Evolutionary conservation across 2,888 invertebrate genomes (phyloP), one percentile per base, ranked within the genome.

Genomic region (Dugesia japonica): DNA sequence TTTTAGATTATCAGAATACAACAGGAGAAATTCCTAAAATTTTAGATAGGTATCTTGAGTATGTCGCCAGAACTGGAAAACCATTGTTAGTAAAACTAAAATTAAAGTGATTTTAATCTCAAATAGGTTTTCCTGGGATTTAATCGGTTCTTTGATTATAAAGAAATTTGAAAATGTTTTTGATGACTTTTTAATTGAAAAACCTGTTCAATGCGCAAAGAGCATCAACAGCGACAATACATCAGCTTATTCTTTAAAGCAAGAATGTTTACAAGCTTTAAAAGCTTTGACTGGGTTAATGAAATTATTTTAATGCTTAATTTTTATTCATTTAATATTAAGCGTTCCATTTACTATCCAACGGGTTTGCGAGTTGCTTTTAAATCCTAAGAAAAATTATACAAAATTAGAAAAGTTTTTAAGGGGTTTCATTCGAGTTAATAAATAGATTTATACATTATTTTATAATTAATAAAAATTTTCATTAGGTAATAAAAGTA

Each of bases 341-440:
- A 90, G 92, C 74, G 93, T 94, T 7, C 95, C 95, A 0, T 95
- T 95, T 83, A 95, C 95, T 23, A 90, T 95, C 79, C 95, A 95
- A 85, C 88, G 97, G 80, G 89, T 98, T 79, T 94, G 94, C 85
- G 97, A 98, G 85, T 87, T 98, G 28, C 86, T 98, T 0, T 91
- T 91, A 1, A 89, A 89, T 80, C 95, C 97, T 0, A 88, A 90
- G 26, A 92, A 92, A 83, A 94, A 97, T 83, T 98, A 98, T 85
- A 92, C 91, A 82, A 88, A 93, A 79, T 90, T 93, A 79, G 97
- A 95, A 83, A 97, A 97, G 85, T 97, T 91, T 83, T 91, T 98
- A 90, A 87, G 95, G 78, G 97, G 95, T 0, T 87, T 98, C 78
- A 97, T 97, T 84, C 97, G 97, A 31, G 72, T 72, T 13, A 72